Evolutionary conservation across 2,888 invertebrate species (phyloP).

Genomic region (Blera fallax): DNA sequence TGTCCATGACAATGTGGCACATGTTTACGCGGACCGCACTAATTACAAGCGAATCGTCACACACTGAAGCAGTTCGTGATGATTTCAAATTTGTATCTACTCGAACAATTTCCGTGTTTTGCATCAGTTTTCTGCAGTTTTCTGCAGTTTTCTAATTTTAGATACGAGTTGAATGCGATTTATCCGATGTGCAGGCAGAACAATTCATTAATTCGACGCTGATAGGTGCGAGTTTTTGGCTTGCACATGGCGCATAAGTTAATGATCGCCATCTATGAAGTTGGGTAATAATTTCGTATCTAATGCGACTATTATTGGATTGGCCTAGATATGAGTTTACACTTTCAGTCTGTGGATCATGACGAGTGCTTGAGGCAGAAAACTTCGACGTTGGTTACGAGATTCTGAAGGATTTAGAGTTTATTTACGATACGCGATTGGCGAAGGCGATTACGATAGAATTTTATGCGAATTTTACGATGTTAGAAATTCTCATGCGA

Average conservation of each 20-base stretch:
- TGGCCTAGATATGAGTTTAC: neutral
- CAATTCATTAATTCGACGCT: neutral
- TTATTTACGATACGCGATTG: too few species aligned
- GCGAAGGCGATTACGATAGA: too few species aligned
- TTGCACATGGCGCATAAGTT: neutral
- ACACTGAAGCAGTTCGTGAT: neutral
- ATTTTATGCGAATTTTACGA: too few species aligned
- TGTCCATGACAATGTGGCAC: neutral
- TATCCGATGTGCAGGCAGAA: neutral
- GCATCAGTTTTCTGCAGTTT: neutral
- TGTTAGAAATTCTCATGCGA: too few species aligned
- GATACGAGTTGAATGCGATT: neutral
- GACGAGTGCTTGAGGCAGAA: too few species aligned
- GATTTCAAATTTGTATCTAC: neutral
- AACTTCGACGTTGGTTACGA: too few species aligned
- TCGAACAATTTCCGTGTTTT: too few species aligned
- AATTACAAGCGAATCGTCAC: neutral
- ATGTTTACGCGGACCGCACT: neutral
- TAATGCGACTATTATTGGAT: neutral
- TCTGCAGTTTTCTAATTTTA: conserved; percentile 7
- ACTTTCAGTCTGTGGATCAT: neutral
- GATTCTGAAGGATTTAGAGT: too few species aligned
- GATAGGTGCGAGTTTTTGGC: neutral
- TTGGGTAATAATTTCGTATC: neutral
- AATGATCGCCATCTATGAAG: neutral